These are phyloP conservation scores for Myrmecobius fasciatus DNA, from an alignment of 2,113 vertebrate species.

Conservation along the genomic window DNA sequence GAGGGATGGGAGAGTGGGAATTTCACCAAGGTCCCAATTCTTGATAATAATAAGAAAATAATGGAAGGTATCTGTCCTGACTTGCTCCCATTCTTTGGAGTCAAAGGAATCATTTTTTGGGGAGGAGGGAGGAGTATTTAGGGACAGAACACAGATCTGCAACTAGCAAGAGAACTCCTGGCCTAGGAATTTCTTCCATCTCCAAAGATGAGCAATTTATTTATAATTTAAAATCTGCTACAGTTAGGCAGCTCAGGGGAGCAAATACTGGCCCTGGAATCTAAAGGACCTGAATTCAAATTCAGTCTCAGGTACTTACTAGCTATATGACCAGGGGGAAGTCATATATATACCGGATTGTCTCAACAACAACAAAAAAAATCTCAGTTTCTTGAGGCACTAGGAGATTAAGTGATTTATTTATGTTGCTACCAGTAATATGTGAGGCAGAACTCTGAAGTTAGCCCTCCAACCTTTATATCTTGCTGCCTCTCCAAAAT, in stretches of 20 bases:
- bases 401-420: background rate
- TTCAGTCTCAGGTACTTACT: background rate
- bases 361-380: background rate
- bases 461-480: background rate
- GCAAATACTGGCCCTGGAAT: too few species aligned
- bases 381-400: background rate
- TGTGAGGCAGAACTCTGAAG: background rate
- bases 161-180: background rate
- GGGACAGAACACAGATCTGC: background rate
- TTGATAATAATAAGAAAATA: background rate
- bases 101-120: background rate
- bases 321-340: background rate
- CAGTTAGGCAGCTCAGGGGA: background rate
- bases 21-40: background rate
- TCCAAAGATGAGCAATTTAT: background rate
- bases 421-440: background rate
- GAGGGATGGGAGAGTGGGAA: background rate
- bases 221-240: background rate
- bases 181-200: background rate
- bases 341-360: background rate
- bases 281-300: background rate
- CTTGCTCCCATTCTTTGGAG: background rate
- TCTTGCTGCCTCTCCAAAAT: background rate
- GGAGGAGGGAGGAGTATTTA: background rate
- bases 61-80: constrained; percentile 14